Conservation (phyloP, 2,797 vertebrate species). For the Gila robusta region DNA sequence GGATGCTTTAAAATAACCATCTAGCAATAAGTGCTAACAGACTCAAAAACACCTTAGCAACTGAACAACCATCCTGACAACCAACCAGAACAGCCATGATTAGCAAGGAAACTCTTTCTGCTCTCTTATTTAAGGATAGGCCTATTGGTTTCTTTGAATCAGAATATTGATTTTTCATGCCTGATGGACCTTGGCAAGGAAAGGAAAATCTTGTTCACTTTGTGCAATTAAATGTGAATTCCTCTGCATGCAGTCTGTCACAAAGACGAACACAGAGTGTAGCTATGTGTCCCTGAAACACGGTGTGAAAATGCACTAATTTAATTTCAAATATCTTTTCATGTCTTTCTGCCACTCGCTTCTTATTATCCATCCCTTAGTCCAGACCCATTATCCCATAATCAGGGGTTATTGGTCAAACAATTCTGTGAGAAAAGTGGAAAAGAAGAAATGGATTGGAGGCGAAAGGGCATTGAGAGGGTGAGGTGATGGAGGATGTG, state of each 20-base stretch:
- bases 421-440: not conserved
- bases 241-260: not conserved
- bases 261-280: not conserved
- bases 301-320: not conserved
- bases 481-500: not conserved
- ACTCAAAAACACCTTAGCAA: not conserved
- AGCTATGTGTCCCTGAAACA: conserved; percentile 13
- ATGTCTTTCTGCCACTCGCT: not conserved
- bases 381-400: not conserved
- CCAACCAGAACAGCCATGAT: not conserved
- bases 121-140: not conserved
- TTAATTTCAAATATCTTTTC: not conserved
- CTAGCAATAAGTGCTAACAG: not conserved
- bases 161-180: not conserved
- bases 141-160: not conserved
- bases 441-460: not conserved
- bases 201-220: not conserved
- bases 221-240: not conserved
- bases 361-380: not conserved
- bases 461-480: not conserved
- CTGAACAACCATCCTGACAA: not conserved
- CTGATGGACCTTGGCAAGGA: not conserved
- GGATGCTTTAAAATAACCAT: not conserved
- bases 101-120: not conserved
- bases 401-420: conserved; percentile 2